These are phyloP conservation scores for Agapornis roseicollis DNA, from an alignment of 2,113 vertebrate species.

Conservation along the genomic window DNA sequence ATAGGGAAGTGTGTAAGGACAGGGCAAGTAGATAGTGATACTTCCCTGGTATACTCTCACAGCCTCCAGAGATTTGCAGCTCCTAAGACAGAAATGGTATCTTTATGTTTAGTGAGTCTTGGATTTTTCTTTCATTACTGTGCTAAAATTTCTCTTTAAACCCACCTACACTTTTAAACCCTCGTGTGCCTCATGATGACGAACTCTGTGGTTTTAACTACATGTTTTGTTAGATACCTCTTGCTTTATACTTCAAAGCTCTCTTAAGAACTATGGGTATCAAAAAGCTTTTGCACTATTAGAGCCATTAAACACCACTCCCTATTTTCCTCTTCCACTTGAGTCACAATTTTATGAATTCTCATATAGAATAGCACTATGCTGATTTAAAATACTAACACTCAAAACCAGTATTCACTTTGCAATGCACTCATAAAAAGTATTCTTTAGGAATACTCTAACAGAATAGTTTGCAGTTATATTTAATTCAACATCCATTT, in stretches of 20 bases:
- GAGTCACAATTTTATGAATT: neutral
- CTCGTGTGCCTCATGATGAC: neutral
- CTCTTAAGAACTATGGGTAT: neutral
- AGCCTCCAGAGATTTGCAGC: conserved; percentile 66
- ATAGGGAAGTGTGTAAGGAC: conserved; percentile 11
- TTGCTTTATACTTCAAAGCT: neutral
- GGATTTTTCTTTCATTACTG: conserved; percentile 3
- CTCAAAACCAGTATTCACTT: neutral
- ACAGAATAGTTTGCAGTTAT: neutral
- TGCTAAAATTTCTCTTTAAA: conserved; percentile 8
- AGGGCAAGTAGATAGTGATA: conserved; percentile 52
- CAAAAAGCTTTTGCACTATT: neutral
- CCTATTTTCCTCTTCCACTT: neutral
- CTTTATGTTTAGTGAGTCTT: conserved; percentile 56
- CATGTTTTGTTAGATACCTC: neutral
- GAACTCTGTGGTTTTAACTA: neutral
- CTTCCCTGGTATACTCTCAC: conserved; percentile 64
- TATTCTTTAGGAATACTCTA: neutral
- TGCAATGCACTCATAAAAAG: neutral
- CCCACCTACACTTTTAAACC: neutral
- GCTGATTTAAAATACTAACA: neutral
- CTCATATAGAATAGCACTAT: neutral
- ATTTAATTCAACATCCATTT: neutral
- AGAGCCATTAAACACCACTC: neutral
- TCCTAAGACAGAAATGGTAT: conserved; percentile 67